A percentile compares a stretch with the other conserved stretches of the same genome.
phyloP scores from a whole-genome alignment of 2,113 vertebrate genomes.

The Cyanoramphus novaezelandiae region DNA sequence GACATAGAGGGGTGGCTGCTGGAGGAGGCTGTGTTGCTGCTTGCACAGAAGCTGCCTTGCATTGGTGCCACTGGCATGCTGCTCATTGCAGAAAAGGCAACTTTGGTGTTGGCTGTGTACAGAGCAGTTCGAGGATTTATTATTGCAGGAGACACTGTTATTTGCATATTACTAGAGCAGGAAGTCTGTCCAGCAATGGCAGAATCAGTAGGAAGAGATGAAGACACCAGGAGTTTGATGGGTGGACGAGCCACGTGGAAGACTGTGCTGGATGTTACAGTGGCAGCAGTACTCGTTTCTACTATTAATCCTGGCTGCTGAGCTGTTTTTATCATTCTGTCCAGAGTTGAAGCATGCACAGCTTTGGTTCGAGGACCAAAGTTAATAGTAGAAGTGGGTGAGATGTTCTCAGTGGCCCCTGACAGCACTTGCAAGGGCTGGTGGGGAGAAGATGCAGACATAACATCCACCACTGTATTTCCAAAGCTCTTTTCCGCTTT shows the following conservation, averaged over 20 bases:
- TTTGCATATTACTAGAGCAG: constrained; percentile 76
- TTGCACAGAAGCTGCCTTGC: constrained; percentile 83
- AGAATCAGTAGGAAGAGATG: constrained; percentile 78
- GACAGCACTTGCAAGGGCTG: constrained; percentile 76
- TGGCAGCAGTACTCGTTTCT: constrained; percentile 83
- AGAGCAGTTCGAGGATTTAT: constrained; percentile 80
- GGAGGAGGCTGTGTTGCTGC: constrained; percentile 74
- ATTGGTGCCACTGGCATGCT: constrained; percentile 84
- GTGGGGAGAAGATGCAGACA: constrained; percentile 63
- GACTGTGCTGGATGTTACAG: constrained; percentile 87
- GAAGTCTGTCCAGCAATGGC: constrained; percentile 74
- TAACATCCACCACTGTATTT: constrained; percentile 75
- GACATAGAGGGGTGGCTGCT: constrained; percentile 73
- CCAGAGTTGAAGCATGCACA: constrained; percentile 66
- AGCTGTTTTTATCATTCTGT: constrained; percentile 74
- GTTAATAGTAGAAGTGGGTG: constrained; percentile 70
- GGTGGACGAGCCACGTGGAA: constrained; percentile 89
- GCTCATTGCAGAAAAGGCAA: constrained; percentile 81
- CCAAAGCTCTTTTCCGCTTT: constrained; percentile 88
- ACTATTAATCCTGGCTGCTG: constrained; percentile 79
- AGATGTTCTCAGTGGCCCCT: constrained; percentile 67
- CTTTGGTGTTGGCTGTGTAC: constrained; percentile 86
- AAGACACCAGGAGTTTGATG: constrained; percentile 90
- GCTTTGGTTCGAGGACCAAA: constrained; percentile 81
- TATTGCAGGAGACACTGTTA: constrained; percentile 80